Evolutionary conservation across 2,113 vertebrate genomes (phyloP).

Genomic region (Butorides virescens): DNA sequence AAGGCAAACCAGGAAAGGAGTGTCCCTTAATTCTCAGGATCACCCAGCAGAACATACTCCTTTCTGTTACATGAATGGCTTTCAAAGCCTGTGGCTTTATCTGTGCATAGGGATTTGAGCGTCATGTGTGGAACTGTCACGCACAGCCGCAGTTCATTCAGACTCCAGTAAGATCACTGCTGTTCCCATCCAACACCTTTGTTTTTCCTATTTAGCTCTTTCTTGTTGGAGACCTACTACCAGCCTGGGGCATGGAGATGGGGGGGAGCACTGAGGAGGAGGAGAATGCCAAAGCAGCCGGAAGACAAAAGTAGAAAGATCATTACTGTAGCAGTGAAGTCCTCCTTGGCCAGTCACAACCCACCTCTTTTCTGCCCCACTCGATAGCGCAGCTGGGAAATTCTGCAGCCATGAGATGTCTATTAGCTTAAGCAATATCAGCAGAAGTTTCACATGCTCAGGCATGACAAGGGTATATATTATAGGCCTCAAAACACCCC

Average conservation of each 20-base stretch:
- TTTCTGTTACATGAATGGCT: not conserved
- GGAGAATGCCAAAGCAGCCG: not conserved
- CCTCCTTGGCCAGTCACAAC: not conserved
- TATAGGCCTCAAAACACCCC: not conserved
- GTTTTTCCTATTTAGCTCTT: not conserved
- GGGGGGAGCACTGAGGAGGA: not conserved
- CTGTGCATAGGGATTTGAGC: not conserved
- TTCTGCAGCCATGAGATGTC: not conserved
- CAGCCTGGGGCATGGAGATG: not conserved
- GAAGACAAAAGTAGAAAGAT: not conserved
- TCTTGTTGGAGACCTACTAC: not conserved
- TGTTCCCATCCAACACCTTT: not conserved
- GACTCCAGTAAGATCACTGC: not conserved
- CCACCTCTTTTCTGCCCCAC: not conserved
- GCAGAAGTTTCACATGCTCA: not conserved
- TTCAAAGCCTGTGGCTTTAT: not conserved
- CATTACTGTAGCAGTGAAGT: not conserved
- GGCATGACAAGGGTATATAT: not conserved
- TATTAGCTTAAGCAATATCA: not conserved
- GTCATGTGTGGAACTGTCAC: not conserved
- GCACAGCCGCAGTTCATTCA: not conserved
- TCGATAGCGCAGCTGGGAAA: not conserved
- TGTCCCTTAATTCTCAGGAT: not conserved
- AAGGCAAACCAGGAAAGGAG: conserved; percentile 1
- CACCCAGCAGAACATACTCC: not conserved